phyloP scores from a whole-genome alignment of 2,888 invertebrate species.

The Pharmacophagus antenor region DNA sequence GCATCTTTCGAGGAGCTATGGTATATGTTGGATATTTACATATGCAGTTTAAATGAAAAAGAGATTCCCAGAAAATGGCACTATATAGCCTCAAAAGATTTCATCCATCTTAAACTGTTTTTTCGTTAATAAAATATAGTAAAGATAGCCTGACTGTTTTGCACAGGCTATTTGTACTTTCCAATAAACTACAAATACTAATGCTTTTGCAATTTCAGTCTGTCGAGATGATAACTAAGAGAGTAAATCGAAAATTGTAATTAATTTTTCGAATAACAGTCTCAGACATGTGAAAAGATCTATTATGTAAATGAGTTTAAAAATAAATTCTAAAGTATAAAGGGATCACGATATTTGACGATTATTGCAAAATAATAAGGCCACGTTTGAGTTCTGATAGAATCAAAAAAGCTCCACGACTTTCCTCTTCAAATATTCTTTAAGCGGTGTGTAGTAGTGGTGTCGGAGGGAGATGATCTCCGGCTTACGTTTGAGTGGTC shows the following conservation, averaged over 20 bases:
- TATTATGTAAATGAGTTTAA: too few relatives aligned
- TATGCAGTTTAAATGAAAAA: slow-evolving; percentile 3
- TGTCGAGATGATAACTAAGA: not conserved
- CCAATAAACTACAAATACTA: not conserved
- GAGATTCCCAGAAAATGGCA: not conserved
- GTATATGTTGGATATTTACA: slow-evolving; percentile 23
- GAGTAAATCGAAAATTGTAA: not conserved
- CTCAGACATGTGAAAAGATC: not conserved
- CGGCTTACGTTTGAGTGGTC: slow-evolving; percentile 85
- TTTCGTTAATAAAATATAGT: too few relatives aligned
- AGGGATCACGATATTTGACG: too few relatives aligned
- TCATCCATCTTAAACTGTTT: too few relatives aligned
- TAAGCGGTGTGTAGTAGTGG: slow-evolving; percentile 91
- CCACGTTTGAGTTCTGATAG: slow-evolving; percentile 21
- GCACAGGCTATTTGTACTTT: too few relatives aligned
- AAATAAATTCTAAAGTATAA: too few relatives aligned
- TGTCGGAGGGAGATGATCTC: slow-evolving; percentile 88
- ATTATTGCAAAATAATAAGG: too few relatives aligned
- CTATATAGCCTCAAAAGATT: too few relatives aligned
- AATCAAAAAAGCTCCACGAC: slow-evolving; percentile 83
- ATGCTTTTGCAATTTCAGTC: not conserved
- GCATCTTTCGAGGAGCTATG: slow-evolving; percentile 19
- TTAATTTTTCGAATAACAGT: not conserved
- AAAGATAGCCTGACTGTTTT: too few relatives aligned
- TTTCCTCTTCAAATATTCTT: slow-evolving; percentile 86